Percentiles rank a stretch among this genome's conserved stretches.
Evolutionary conservation across 2,888 invertebrate species (phyloP).

Genomic region (Epinotia demarniana): DNA sequence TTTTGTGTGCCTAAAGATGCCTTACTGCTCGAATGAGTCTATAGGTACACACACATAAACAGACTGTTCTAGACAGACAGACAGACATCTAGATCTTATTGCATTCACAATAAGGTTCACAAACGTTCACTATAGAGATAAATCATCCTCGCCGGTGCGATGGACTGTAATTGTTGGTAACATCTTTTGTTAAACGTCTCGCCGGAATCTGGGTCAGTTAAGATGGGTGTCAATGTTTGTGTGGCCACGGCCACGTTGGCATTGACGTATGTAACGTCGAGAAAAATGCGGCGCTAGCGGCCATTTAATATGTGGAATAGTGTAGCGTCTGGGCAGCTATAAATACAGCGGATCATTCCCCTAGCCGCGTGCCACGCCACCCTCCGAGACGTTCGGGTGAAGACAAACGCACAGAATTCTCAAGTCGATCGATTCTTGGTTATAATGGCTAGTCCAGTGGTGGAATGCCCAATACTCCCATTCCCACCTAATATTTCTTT

Average conservation of each 20-base stretch:
- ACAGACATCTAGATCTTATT: neutral
- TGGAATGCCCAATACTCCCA: no score
- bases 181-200: conserved; percentile 40
- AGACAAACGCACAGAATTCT: neutral
- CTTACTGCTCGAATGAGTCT: no score
- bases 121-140: neutral
- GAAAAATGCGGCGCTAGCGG: conserved; percentile 80
- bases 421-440: no score
- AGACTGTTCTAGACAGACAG: no score
- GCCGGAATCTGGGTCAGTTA: conserved; percentile 68
- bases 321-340: conserved; percentile 79
- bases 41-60: no score
- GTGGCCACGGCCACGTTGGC: conserved; percentile 69
- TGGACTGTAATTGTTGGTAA: neutral
- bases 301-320: conserved; percentile 80
- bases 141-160: neutral
- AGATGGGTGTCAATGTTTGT: conserved; percentile 80
- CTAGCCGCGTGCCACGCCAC: conserved; percentile 33
- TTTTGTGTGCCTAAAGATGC: no score
- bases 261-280: conserved; percentile 76
- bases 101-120: neutral
- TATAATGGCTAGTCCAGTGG: no score
- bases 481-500: no score
- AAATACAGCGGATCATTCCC: conserved; percentile 66
- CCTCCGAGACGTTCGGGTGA: conserved; percentile 20